Evolutionary conservation across 2,113 vertebrate species (phyloP).

Genomic region (Gallinago media): DNA sequence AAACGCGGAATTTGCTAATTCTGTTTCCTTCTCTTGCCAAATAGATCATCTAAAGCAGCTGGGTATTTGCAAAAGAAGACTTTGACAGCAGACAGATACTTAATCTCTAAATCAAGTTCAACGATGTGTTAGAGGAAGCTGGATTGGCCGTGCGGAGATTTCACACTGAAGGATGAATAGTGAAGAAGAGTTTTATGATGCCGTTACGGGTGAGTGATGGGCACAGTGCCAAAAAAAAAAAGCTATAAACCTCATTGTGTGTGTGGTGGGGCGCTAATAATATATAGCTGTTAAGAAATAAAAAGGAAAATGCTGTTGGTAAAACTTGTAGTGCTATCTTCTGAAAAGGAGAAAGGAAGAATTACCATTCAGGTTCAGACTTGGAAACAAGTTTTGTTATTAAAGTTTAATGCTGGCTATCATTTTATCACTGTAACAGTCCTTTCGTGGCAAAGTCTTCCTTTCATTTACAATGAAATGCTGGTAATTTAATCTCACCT

Average conservation of each 20-base stretch:
- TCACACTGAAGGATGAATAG: conserved; percentile 87
- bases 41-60: conserved; percentile 34
- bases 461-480: background rate
- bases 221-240: background rate
- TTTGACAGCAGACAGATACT: background rate
- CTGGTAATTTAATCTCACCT: background rate
- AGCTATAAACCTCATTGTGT: background rate
- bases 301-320: background rate
- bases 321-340: background rate
- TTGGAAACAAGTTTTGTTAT: background rate
- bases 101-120: background rate
- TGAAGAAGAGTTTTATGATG: conserved; percentile 97
- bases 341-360: background rate
- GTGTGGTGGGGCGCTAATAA: background rate
- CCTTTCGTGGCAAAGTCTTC: background rate
- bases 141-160: background rate
- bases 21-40: conserved; percentile 12
- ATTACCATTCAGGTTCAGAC: background rate
- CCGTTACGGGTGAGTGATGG: conserved; percentile 88
- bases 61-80: background rate
- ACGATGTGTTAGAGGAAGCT: conserved; percentile 55
- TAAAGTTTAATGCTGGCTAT: background rate
- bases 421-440: background rate
- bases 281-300: background rate
- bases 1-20: conserved; percentile 9